A percentile compares a stretch with the other conserved stretches of the same genome.
Conservation (phyloP, 2,797 vertebrate species). For the Craterocephalus amniculus region DNA sequence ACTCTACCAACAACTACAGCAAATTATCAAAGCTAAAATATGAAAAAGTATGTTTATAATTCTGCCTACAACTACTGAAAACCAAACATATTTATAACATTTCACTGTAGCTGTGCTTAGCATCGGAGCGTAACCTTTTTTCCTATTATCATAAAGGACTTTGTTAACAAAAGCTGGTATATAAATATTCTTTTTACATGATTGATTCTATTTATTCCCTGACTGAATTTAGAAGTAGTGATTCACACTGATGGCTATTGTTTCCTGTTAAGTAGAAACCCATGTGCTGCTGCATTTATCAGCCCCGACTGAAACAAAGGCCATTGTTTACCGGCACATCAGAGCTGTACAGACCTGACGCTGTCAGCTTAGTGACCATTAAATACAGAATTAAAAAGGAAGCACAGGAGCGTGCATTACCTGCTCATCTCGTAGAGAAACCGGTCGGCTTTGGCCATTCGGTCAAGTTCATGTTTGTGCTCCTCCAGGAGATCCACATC, state of each 20-base stretch:
- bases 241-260: conserved; percentile 49
- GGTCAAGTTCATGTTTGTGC: conserved; percentile 96
- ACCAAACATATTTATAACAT: neutral
- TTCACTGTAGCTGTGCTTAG: neutral
- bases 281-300: conserved; percentile 53
- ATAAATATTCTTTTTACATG: conserved; percentile 30
- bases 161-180: conserved; percentile 25
- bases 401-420: conserved; percentile 65
- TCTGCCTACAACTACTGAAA: neutral
- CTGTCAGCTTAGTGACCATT: neutral
- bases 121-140: conserved; percentile 3
- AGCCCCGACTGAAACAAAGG: conserved; percentile 45
- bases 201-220: conserved; percentile 23
- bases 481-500: conserved; percentile 97
- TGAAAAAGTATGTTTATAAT: neutral
- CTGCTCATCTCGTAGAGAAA: conserved; percentile 99
- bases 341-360: conserved; percentile 15
- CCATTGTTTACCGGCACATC: conserved; percentile 50
- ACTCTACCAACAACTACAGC: conserved; percentile 9
- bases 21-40: conserved; percentile 17
- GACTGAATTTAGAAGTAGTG: conserved; percentile 37
- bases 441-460: conserved; percentile 97
- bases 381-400: conserved; percentile 2
- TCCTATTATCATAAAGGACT: conserved; percentile 15
- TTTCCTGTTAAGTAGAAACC: conserved; percentile 43